These are phyloP conservation scores for Bombus vancouverensis DNA, from an alignment of 1,140 invertebrate genomes.

Conservation along the genomic window DNA sequence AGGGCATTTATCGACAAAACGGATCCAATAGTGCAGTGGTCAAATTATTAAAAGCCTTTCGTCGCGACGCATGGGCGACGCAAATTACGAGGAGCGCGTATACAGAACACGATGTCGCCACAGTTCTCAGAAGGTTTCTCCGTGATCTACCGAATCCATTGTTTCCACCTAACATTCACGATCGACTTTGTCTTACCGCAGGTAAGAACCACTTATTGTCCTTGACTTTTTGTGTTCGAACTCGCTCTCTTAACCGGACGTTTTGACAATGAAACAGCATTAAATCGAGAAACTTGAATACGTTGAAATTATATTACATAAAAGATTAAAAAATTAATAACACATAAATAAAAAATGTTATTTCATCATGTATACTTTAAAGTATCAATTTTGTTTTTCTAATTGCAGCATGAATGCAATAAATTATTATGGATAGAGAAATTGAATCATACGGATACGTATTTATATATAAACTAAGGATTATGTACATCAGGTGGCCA, in stretches of 20 bases:
- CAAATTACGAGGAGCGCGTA: conserved; percentile 89
- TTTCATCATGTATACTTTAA: neutral
- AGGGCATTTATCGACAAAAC: conserved; percentile 93
- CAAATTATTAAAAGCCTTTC: conserved; percentile 88
- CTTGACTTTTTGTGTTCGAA: neutral
- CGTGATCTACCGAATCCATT: conserved; percentile 90
- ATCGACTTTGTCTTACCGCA: conserved; percentile 80
- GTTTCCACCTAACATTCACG: conserved; percentile 84
- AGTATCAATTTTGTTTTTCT: neutral
- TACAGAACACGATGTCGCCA: conserved; percentile 93
- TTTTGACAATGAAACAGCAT: neutral
- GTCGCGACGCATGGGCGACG: conserved; percentile 91
- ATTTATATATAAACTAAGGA: too few relatives aligned
- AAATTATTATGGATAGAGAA: neutral
- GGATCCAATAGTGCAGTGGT: conserved; percentile 90
- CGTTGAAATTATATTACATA: neutral
- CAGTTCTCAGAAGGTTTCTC: conserved; percentile 92
- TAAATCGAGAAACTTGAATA: too few relatives aligned
- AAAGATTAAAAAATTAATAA: neutral
- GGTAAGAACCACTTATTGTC: conserved; percentile 38
- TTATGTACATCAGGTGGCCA: too few relatives aligned
- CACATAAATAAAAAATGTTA: too few relatives aligned
- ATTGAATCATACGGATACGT: neutral
- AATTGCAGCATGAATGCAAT: neutral
- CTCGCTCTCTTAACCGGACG: neutral